Evolutionary conservation across 2,888 invertebrate species (phyloP), one percentile per base, ranked within the genome.

Genomic region (Eupeodes luniger): DNA sequence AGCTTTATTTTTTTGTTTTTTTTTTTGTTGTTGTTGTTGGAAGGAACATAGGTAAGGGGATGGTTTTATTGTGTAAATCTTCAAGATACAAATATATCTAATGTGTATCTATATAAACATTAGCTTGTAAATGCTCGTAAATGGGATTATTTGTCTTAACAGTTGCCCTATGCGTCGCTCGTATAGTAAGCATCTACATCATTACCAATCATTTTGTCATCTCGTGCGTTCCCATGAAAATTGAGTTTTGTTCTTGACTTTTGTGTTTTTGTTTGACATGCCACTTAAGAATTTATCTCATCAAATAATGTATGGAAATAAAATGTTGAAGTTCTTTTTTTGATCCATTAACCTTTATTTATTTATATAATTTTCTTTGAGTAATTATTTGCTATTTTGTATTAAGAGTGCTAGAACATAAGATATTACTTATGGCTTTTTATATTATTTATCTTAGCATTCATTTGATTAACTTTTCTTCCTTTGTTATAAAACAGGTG

Each of bases 191-290:
- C 40, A 27, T 55, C 19, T 27, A 57, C 27, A 57, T 57, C 57
- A 57, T 57, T 57, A 19, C 57, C 57, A 57, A 57, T 57, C 57
- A 57, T 57, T 57, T 57, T 57, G 57, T 57, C 57, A 57, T 57
- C 19, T 57, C 27, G 57, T 57, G 57, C 27, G 57, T 34, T 57
- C 57, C 57, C 57, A 57, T 57, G 57, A 57, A 11, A 57, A 27
- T 57, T 57, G 57, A 57, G 57, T 57, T 11, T 5, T 34, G 4
- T 57, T 57, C 2, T 55, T 27, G 44, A 9, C 44, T 34, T 57
- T 57, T 27, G 4, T 27, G 47, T 57, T 19, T 57, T 27, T 7
- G 12, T 27, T 27, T 34, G 27, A 19, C 11, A 57, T 27, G 57
- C 19, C 27, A 57, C 27, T 57, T 57, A 53, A 6, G 53, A 53